Evolutionary conservation across 2,113 vertebrate genomes (phyloP), one percentile per base, ranked within the genome.

Genomic region (Glaucomys volans): DNA sequence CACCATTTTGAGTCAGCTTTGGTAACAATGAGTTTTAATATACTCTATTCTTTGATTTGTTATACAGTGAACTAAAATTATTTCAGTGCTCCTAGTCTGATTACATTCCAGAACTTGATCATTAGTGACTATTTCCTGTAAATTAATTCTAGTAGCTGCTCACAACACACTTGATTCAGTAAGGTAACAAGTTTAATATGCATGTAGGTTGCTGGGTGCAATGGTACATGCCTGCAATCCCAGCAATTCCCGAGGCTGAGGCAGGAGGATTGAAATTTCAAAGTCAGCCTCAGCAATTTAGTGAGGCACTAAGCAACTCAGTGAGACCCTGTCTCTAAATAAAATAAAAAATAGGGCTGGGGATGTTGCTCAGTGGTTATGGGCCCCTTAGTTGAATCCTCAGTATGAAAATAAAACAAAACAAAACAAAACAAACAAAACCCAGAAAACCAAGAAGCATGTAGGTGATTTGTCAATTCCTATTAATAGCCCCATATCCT

Each of bases 41-140:
- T 74, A 47, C 54, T 69, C 35, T 82, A 5, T 81, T 91, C 42
- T 94, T 77, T 94, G 35, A 16, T 85, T 72, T 89, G 30, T 93
- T 47, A 67, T 85, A 35, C 59, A 59, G n/a, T 54, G 37, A 64
- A 72, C 44, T 85, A 76, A 54, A 26, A 79, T 35, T 87, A 20
- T 93, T 94, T 95, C 44, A 69, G 67, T 28, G 14, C 14, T 54
- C 67, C 9, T 42, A 72, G 54, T 83, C 42, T 84, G 14, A 44
- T 85, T 88, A 54, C 59, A 90, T 57, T 87, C 30, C 11, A 92
- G 24, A 8, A 74, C 8, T 92, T 87, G 62, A 75, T 75, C 93
- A 66, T 72, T 92, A 8, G 35, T 57, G 50, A 92, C 28, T 80
- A 37, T 81, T 72, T 72, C 71, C 47, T 92, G 69, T 87, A 7